These are phyloP conservation scores for Capromys pilorides DNA, from an alignment of 2,797 vertebrate species.

Conservation along the genomic window DNA sequence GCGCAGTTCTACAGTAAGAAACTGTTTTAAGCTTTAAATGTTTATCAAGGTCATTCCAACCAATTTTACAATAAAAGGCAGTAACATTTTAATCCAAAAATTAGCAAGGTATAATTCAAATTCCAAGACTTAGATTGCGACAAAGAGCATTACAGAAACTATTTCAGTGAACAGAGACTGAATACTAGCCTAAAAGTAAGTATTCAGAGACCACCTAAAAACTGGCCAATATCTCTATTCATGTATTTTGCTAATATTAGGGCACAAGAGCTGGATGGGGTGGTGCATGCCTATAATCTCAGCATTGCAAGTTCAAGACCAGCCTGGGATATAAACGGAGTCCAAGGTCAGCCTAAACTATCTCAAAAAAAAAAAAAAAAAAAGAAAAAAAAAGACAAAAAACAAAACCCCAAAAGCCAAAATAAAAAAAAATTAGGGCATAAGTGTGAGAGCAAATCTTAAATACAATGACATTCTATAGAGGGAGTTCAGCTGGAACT, in stretches of 20 bases:
- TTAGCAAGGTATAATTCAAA: not conserved
- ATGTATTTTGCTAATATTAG: slow-evolving; percentile 7
- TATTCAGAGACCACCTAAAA: not conserved
- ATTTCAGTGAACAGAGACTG: not conserved
- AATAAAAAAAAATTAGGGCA: not conserved
- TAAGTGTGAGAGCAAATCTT: not conserved
- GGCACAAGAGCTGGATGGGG: not conserved
- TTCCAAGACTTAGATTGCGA: not conserved
- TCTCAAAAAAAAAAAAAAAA: too few relatives aligned
- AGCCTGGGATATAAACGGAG: too few relatives aligned
- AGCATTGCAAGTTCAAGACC: too few relatives aligned
- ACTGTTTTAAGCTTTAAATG: not conserved
- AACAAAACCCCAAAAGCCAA: too few relatives aligned
- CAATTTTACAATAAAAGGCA: slow-evolving; percentile 27
- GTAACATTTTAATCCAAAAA: slow-evolving; percentile 3
- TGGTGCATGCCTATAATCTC: too few relatives aligned
- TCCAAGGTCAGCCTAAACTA: too few relatives aligned
- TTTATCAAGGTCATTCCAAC: not conserved
- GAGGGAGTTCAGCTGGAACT: not conserved
- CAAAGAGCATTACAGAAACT: not conserved
- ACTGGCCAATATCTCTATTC: not conserved
- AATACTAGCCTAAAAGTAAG: not conserved
- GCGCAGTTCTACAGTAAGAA: slow-evolving; percentile 8
- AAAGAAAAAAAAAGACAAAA: too few relatives aligned
- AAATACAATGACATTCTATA: not conserved